Base-by-base conservation (phyloP, 2,888 invertebrate species). In the Melanophora roralis region DNA sequence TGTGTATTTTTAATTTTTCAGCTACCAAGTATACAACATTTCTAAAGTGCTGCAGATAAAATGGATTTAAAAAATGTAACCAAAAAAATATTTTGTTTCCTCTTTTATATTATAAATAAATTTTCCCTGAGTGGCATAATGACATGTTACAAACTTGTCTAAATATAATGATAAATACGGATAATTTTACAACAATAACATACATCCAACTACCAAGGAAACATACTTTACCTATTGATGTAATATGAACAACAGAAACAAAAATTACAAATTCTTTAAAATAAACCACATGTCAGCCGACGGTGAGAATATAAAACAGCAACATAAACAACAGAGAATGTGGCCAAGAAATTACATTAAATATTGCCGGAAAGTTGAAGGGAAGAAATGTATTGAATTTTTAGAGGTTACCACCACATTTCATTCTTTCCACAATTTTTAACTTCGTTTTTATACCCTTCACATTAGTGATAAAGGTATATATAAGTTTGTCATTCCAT, bases 281-380 rank as follows among this genome's bases (percentile, higher is more conserved):
- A 59, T 14, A 23, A 68, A 68, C 32, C 59, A 40, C 32, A 32
- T 60, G 59, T 59, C 59, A 69, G 43, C 43, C 12, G 19, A 43
- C 14, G 21, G 19, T 60, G n/a, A 69, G 38, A 19, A 43, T 40
- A 49, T 27, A 6, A 3, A 27, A n/a, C n/a, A 59, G 14, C 12
- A 53, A 27, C 27, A 27, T 5, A 51, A 36, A 14, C 34, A 49
- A 38, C 23, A 59, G 59, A 38, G 38, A 55, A 19, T 14, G 2
- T n/a, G 7, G 36, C 36, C n/a, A 21, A 43, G n/a, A 67, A 40
- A 67, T 32, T 43, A 47, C 1, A 51, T 14, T 51, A 21, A 38
- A 21, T 6, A 36, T 2, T n/a, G 12, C 1, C 2, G 11, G 19
- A 2, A 4, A 21, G 19, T 16, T n/a, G n/a, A n/a, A n/a, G n/a